Evolutionary conservation across 2,113 vertebrate species (phyloP).

Genomic region (Pseudopipra pipra): DNA sequence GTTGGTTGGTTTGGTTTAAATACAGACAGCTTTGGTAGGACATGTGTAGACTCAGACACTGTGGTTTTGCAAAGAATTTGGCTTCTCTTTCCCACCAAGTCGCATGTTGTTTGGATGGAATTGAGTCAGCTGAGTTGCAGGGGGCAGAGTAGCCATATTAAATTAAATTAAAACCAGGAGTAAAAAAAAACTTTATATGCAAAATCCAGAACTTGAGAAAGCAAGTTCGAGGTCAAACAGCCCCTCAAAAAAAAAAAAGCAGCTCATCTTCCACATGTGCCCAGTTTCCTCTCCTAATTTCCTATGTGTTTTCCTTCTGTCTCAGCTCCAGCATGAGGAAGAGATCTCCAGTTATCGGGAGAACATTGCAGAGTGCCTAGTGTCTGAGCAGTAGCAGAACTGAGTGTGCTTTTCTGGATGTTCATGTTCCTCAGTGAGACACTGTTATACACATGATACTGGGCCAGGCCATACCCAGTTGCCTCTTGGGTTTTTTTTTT

Average conservation of each 20-base stretch:
- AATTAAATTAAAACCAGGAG: slow-evolving; percentile 31
- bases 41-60: background rate
- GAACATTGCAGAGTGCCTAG: background rate
- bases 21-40: background rate
- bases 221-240: background rate
- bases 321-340: background rate
- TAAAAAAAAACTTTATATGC: background rate
- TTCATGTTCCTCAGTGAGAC: background rate
- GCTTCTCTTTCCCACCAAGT: background rate
- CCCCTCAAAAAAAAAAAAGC: background rate
- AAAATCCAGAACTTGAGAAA: background rate
- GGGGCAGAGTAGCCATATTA: background rate
- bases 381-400: background rate
- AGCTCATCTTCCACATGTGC: background rate
- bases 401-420: background rate
- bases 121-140: background rate
- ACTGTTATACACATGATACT: background rate
- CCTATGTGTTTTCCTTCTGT: background rate
- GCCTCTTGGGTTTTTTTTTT: background rate
- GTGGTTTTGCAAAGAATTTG: slow-evolving; percentile 41
- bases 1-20: background rate
- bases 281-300: background rate
- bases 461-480: background rate
- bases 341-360: background rate
- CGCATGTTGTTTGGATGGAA: background rate